Percentiles rank a stretch among this genome's conserved stretches.
These are phyloP conservation scores for Ormyrus thymus DNA, from an alignment of 2,888 invertebrate genomes.

Conservation along the genomic window DNA sequence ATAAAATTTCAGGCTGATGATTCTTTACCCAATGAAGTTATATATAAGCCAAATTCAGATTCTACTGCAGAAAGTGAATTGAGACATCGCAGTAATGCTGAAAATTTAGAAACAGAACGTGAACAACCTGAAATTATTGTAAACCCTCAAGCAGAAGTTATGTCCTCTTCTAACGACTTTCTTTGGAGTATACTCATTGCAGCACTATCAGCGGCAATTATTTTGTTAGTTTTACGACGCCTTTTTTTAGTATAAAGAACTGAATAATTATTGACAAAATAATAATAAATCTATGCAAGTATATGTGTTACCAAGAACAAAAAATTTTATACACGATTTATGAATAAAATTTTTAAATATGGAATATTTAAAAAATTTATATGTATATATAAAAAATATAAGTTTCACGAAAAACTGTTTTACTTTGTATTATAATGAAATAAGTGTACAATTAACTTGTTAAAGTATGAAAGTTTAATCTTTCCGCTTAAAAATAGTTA, in stretches of 20 bases:
- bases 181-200: slow-evolving; percentile 76
- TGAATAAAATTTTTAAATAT: slow-evolving; percentile 60
- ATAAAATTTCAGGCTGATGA: slow-evolving; percentile 65
- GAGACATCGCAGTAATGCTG: slow-evolving; percentile 64
- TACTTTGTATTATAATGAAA: slow-evolving; percentile 12
- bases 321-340: slow-evolving; percentile 66
- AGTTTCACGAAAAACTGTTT: background rate
- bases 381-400: slow-evolving; percentile 26
- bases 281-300: slow-evolving; percentile 42
- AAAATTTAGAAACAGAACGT: slow-evolving; percentile 54
- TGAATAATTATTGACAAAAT: slow-evolving; percentile 10
- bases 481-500: too few relatives aligned
- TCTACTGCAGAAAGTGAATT: slow-evolving; percentile 61
- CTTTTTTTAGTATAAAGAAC: slow-evolving; percentile 74
- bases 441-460: background rate
- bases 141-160: slow-evolving; percentile 67
- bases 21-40: slow-evolving; percentile 60
- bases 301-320: slow-evolving; percentile 59
- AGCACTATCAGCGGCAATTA: slow-evolving; percentile 75
- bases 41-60: slow-evolving; percentile 58
- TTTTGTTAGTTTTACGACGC: slow-evolving; percentile 75
- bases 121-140: slow-evolving; percentile 69
- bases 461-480: too few relatives aligned
- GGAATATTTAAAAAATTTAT: slow-evolving; percentile 40
- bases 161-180: slow-evolving; percentile 75